Conservation (phyloP, 2,797 vertebrate genomes). For the Karalla daura region DNA sequence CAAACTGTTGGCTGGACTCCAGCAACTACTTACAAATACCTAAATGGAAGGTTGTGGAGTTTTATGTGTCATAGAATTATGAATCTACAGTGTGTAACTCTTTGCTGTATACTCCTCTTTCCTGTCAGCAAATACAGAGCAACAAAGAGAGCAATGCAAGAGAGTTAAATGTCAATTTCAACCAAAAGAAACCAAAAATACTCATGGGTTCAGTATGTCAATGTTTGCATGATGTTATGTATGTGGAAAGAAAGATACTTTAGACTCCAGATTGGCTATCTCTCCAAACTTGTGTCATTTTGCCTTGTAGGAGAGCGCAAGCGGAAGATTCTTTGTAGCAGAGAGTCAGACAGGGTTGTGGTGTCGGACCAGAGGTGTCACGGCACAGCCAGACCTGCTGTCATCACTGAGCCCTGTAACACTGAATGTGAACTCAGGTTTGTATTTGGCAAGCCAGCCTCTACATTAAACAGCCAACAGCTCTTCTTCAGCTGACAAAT, state of each 20-base stretch:
- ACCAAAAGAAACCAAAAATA: no score
- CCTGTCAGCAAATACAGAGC: background rate
- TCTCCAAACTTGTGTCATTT: background rate
- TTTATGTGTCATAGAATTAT: conserved; percentile 5
- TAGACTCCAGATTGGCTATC: background rate
- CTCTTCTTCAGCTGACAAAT: background rate
- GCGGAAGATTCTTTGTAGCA: conserved; percentile 90
- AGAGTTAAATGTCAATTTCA: no score
- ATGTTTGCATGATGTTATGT: no score
- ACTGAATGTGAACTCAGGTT: conserved; percentile 97
- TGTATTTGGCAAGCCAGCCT: conserved; percentile 9
- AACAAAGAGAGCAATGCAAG: no score
- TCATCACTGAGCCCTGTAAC: conserved; percentile 90
- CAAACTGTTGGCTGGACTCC: conserved; percentile 12
- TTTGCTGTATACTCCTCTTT: background rate
- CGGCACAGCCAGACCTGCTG: conserved; percentile 85
- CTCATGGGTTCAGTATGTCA: no score
- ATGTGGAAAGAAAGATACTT: no score
- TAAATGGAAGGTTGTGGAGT: background rate
- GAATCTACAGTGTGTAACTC: background rate
- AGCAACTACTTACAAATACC: background rate
- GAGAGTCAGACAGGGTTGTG: conserved; percentile 92
- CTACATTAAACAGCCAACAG: background rate
- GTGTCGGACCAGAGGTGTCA: conserved; percentile 98
- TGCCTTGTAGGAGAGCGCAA: conserved; percentile 89